Evolutionary conservation across 1,140 invertebrate genomes (phyloP), one percentile per base, ranked within the genome.

Genomic region (Macrostomum lignano): DNA sequence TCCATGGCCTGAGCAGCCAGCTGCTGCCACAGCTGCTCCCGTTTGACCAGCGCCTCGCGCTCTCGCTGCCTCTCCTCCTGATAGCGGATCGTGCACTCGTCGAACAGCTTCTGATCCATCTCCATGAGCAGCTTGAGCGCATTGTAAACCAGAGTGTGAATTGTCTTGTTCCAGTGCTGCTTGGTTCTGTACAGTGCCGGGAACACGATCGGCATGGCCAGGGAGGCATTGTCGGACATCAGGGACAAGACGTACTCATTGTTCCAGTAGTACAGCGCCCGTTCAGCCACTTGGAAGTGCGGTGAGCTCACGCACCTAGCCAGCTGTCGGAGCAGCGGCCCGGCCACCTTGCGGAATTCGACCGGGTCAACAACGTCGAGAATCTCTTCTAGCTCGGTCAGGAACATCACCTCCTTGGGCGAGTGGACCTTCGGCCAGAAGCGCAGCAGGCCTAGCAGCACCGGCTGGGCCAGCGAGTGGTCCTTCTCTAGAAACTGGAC

Each of bases 111-210:
- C 59, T 94, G 86, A 64, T 96, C 91, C 75, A 94, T 94, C 60
- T 96, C 86, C 84, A 94, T 98, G 52, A 96, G 91, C 17, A 94
- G 60, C 51, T 96, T 96, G 23, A 96, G 63, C 13, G 86, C 86
- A 66, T 96, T 96, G 58, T 98, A 96, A 42, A 96, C 93, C 33
- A 96, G 67, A 35, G 86, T 86, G 56, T 93, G 82, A 44, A 96
- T 96, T 23, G 86, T 96, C 65, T 94, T 94, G 62, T 96, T 96
- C 88, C 88, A 98, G 58, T 98, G 88, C 47, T 75, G 77, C 59
- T 93, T 86, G 14, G 79, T 88, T 46, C 73, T 73, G 58, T 93
- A 93, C 38, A 96, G 64, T 39, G 84, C 73, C 29, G 86, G 82
- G 62, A 86, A 88, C 81, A 77, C 68, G 35, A 94, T 76, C 21